These are phyloP conservation scores for Leucophenga varia DNA, from an alignment of 1,140 invertebrate genomes.

Conservation along the genomic window DNA sequence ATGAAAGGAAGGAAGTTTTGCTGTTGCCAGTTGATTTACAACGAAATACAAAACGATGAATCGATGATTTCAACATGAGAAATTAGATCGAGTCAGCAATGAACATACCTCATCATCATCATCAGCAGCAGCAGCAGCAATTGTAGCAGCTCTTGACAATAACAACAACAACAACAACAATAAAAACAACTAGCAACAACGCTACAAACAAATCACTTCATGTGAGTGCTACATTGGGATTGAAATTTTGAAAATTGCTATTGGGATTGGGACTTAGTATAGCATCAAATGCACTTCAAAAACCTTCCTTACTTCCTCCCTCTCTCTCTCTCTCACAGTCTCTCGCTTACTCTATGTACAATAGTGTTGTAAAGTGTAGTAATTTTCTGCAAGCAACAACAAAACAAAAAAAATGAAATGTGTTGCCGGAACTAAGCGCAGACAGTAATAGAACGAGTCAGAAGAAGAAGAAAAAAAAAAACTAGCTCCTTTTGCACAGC, in stretches of 20 bases:
- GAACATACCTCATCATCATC: conserved; percentile 34
- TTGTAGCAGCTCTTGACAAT: too few relatives aligned
- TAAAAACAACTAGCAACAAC: conserved; percentile 25
- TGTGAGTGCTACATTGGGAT: conserved; percentile 23
- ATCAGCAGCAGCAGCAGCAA: conserved; percentile 14
- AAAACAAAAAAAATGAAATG: background rate
- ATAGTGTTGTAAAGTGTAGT: conserved; percentile 27
- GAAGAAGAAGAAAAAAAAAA: conserved; percentile 18
- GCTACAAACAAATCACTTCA: conserved; percentile 39
- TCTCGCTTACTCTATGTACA: conserved; percentile 3
- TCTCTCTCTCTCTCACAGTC: background rate
- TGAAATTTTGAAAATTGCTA: conserved; percentile 50
- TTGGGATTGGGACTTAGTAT: conserved; percentile 27
- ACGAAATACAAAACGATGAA: conserved; percentile 44
- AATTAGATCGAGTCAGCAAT: conserved; percentile 41
- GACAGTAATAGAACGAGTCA: too few relatives aligned
- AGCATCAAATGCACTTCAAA: conserved; percentile 5
- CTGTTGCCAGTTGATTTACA: conserved; percentile 41
- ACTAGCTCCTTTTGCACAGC: background rate
- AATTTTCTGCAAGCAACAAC: conserved; percentile 28
- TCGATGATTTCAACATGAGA: conserved; percentile 51
- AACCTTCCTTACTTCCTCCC: background rate
- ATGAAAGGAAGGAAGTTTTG: conserved; percentile 2
- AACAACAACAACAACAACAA: conserved; percentile 4
- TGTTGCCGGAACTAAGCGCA: too few relatives aligned